Conservation (phyloP, 2,113 vertebrate genomes). For the Catharus bicknelli region DNA sequence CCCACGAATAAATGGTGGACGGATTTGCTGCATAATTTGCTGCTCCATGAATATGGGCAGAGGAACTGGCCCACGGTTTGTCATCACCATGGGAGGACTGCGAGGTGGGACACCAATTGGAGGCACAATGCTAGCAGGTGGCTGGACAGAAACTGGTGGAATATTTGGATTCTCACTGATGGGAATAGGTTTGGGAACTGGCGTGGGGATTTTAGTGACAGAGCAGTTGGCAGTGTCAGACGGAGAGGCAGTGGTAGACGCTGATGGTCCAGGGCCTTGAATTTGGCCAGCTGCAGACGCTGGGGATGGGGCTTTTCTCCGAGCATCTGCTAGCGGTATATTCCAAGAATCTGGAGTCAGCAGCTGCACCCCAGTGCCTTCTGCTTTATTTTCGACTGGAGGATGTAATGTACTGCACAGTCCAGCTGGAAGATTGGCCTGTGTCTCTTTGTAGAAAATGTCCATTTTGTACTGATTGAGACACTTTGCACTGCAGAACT, state of each 20-base stretch:
- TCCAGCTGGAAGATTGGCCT: conserved; percentile 94
- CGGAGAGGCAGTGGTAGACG: conserved; percentile 88
- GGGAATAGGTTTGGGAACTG: conserved; percentile 86
- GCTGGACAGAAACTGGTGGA: conserved; percentile 84
- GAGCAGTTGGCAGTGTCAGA: conserved; percentile 89
- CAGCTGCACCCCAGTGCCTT: conserved; percentile 90
- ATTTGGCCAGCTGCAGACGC: conserved; percentile 81
- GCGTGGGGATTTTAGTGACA: conserved; percentile 92
- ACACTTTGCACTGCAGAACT: conserved; percentile 99
- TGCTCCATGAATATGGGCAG: conserved; percentile 98
- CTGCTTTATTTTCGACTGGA: conserved; percentile 87
- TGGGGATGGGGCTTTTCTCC: conserved; percentile 92
- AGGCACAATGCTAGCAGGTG: conserved; percentile 84
- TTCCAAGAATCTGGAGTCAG: conserved; percentile 99
- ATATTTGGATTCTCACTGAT: conserved; percentile 87
- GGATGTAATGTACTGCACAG: conserved; percentile 90
- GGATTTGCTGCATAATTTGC: conserved; percentile 97
- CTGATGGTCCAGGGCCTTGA: conserved; percentile 83
- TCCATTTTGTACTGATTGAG: conserved; percentile 99
- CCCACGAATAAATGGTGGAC: conserved; percentile 89
- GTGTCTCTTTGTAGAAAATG: conserved; percentile 99
- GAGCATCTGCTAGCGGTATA: conserved; percentile 89
- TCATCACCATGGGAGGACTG: conserved; percentile 98
- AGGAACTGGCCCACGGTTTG: conserved; percentile 93
- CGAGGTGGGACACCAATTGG: conserved; percentile 89